A percentile compares a stretch with the other conserved stretches of the same genome.
Conservation (phyloP, 2,797 vertebrate genomes). For the Pseudotriccus pelzelni region DNA sequence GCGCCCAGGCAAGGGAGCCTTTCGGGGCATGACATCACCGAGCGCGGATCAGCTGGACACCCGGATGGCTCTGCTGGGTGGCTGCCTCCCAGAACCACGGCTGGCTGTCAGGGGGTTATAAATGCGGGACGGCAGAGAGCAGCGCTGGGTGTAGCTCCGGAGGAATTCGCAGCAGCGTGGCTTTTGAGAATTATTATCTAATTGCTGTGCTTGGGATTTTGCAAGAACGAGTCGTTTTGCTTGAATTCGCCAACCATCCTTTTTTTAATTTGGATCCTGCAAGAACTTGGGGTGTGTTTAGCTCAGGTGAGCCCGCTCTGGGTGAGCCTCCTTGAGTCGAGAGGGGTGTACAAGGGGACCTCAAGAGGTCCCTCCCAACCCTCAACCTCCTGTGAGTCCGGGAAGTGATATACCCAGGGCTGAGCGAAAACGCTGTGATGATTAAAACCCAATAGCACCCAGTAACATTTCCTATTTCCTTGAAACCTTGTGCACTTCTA, state of each 20-base stretch:
- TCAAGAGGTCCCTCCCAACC: background rate
- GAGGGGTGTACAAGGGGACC: background rate
- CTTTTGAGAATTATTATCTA: slow-evolving; percentile 3
- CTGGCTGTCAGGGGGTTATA: background rate
- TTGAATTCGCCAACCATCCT: background rate
- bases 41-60: background rate
- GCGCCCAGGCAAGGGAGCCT: background rate
- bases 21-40: slow-evolving; percentile 29
- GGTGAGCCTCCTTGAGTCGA: background rate
- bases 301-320: background rate
- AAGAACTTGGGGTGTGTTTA: background rate
- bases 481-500: background rate
- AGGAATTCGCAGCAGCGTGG: background rate
- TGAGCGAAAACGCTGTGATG: background rate
- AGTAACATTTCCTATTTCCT: background rate
- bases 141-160: background rate
- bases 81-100: background rate
- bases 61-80: background rate
- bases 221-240: background rate
- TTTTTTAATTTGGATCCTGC: background rate
- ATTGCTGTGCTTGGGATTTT: slow-evolving; percentile 2
- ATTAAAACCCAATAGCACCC: background rate
- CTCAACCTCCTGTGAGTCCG: background rate
- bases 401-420: background rate
- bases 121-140: background rate